A percentile compares a stretch with the other conserved stretches of the same genome.
Conservation (phyloP, 2,888 invertebrate species). For the Branchellion lobata region DNA sequence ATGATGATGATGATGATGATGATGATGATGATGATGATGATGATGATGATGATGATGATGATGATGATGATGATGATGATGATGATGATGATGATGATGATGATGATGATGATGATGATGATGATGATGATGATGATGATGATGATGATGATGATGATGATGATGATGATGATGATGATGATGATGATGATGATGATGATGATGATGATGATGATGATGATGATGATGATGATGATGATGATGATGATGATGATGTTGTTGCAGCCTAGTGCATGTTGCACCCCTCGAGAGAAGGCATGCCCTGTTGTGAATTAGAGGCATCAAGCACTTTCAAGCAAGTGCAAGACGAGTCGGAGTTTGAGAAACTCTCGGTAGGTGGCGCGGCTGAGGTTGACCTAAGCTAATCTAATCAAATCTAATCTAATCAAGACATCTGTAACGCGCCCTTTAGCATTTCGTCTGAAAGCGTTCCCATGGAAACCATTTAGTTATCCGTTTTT, state of each 20-base stretch:
- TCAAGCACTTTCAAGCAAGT: too few relatives aligned
- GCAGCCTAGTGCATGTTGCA: too few relatives aligned
- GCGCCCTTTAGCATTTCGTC: too few relatives aligned
- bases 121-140: constrained; percentile 30
- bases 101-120: constrained; percentile 30
- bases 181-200: constrained; percentile 31
- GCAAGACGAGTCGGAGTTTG: too few relatives aligned
- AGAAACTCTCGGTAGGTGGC: too few relatives aligned
- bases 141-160: constrained; percentile 30
- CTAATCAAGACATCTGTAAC: too few relatives aligned
- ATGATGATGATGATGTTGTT: constrained; percentile 15
- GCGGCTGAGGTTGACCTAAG: too few relatives aligned
- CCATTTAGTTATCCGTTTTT: too few relatives aligned
- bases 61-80: constrained; percentile 30
- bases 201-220: constrained; percentile 27
- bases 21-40: constrained; percentile 31
- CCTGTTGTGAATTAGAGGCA: too few relatives aligned
- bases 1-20: constrained; percentile 30
- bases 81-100: constrained; percentile 31
- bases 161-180: constrained; percentile 30
- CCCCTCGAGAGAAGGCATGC: too few relatives aligned
- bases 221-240: constrained; percentile 25
- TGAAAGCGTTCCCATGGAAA: too few relatives aligned
- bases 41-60: constrained; percentile 32
- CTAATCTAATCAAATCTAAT: too few relatives aligned